Evolutionary conservation across 1,140 invertebrate species (phyloP).

Genomic region (Lanistes nyassanus): DNA sequence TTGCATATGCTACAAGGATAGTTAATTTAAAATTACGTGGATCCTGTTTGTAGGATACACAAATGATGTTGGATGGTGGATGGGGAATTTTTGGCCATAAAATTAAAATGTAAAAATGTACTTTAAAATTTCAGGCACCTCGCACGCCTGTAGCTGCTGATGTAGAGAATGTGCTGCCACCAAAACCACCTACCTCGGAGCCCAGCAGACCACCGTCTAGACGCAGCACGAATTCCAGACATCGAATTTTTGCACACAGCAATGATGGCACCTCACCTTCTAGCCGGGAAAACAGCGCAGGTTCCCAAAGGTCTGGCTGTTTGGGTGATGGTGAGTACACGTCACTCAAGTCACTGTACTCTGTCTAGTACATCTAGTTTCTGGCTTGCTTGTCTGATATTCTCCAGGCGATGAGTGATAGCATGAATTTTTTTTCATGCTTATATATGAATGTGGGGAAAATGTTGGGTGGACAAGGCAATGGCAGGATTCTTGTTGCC

Average conservation of each 20-base stretch:
- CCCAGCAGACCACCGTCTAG: slow-evolving; percentile 40
- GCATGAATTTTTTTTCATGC: not conserved
- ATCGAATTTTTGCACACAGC: slow-evolving; percentile 40
- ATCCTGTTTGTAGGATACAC: not conserved
- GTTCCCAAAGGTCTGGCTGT: slow-evolving; percentile 33
- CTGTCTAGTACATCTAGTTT: not conserved
- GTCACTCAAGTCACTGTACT: not conserved
- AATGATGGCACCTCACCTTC: slow-evolving; percentile 30
- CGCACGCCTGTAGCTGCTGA: slow-evolving; percentile 47
- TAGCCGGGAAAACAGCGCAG: not conserved
- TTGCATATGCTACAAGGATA: not conserved
- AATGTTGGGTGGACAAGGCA: too few species aligned
- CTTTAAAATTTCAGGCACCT: slow-evolving; percentile 43
- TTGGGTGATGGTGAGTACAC: slow-evolving; percentile 37
- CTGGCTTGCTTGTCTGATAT: not conserved
- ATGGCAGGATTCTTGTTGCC: too few species aligned
- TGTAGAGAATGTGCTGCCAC: slow-evolving; percentile 44
- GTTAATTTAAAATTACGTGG: not conserved
- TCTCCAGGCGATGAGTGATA: not conserved
- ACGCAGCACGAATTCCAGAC: slow-evolving; percentile 34
- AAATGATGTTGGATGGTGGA: not conserved
- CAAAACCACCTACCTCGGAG: slow-evolving; percentile 55
- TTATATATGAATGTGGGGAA: too few species aligned
- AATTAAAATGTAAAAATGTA: too few species aligned
- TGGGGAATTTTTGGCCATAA: not conserved